A percentile compares a stretch with the other conserved stretches of the same genome.
These are phyloP conservation scores for Antechinus flavipes DNA, from an alignment of 2,113 vertebrate genomes.

Conservation along the genomic window DNA sequence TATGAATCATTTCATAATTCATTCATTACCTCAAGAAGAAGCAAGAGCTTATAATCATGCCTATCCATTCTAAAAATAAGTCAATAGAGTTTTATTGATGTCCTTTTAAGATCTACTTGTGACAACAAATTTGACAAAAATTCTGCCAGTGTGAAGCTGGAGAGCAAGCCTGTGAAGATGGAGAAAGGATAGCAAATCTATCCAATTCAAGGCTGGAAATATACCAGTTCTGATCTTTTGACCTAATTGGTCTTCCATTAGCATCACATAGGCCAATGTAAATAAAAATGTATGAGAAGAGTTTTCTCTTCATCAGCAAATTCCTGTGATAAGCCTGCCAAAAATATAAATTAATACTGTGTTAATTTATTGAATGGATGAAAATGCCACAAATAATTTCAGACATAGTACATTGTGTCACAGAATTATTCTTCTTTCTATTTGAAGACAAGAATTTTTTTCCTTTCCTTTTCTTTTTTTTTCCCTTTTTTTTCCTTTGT, in stretches of 20 bases:
- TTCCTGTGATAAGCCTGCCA: not conserved
- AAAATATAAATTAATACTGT: not conserved
- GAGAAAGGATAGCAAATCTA: not conserved
- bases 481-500: not conserved
- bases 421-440: not conserved
- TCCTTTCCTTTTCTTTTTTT: not conserved
- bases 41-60: slow-evolving; percentile 51
- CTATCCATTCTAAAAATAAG: slow-evolving; percentile 57
- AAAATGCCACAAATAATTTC: not conserved
- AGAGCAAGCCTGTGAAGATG: not conserved
- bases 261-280: not conserved
- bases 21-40: slow-evolving; percentile 19
- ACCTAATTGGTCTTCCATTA: not conserved
- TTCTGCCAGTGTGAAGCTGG: not conserved
- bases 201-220: not conserved
- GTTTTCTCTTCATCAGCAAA: not conserved
- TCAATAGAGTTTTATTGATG: slow-evolving; percentile 42
- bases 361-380: not conserved
- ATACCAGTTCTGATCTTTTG: not conserved
- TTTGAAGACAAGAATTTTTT: not conserved
- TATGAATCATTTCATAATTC: too few relatives aligned
- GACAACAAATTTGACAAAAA: slow-evolving; percentile 48
- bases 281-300: not conserved
- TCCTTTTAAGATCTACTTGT: not conserved
- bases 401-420: not conserved